These are phyloP conservation scores for Oostethus manadensis DNA, from an alignment of 2,113 vertebrate species.

Conservation along the genomic window DNA sequence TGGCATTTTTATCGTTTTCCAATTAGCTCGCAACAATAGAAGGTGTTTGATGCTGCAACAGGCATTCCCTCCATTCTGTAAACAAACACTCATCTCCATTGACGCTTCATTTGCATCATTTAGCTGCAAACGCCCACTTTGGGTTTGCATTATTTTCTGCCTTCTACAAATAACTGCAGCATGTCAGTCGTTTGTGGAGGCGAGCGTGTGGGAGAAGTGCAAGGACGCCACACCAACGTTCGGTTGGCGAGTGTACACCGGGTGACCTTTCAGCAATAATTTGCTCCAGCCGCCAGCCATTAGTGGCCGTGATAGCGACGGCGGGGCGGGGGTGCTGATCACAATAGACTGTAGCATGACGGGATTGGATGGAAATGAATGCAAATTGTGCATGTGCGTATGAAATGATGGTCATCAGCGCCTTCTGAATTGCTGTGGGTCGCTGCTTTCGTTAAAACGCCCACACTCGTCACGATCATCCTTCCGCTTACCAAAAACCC, in stretches of 20 bases:
- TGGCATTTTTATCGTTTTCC: too few species aligned
- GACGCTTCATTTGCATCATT: too few species aligned
- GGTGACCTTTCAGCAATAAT: constrained; percentile 43
- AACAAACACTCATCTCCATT: too few species aligned
- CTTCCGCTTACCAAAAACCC: constrained; percentile 65
- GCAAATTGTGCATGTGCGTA: constrained; percentile 20
- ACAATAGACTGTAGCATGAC: constrained; percentile 34
- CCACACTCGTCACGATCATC: too few species aligned
- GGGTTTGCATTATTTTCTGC: background rate
- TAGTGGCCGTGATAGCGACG: constrained; percentile 13
- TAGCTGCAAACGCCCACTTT: too few species aligned
- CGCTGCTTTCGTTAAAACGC: too few species aligned
- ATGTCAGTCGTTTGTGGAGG: too few species aligned
- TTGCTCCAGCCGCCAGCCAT: constrained; percentile 27
- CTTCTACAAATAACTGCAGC: too few species aligned
- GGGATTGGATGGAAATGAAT: constrained; percentile 19
- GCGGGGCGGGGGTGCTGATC: constrained; percentile 25
- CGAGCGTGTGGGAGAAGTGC: background rate
- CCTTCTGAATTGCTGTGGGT: too few species aligned
- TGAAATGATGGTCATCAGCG: background rate
- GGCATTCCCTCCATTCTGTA: too few species aligned
- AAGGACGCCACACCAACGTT: background rate
- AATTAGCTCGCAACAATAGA: too few species aligned
- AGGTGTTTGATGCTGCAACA: too few species aligned
- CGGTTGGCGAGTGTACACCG: constrained; percentile 4